Base-by-base conservation (phyloP, 2,113 vertebrate genomes). In the Circaetus cinerascens region DNA sequence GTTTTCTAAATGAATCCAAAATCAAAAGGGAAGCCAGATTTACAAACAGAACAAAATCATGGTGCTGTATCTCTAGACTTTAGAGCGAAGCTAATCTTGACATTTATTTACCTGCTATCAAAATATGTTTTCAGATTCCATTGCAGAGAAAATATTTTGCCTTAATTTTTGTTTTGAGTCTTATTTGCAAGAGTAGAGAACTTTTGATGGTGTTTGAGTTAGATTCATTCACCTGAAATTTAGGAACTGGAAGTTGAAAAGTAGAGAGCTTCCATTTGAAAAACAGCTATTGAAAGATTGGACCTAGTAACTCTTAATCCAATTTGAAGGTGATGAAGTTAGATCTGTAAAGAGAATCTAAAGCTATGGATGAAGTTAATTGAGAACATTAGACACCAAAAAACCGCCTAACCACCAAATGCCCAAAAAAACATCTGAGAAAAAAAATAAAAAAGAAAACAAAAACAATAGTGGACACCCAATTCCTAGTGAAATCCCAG, bases 21-120 rank as follows among this genome's bases (percentile, higher is more conserved):
- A 79, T 81, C 67, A 79, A 78, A 96, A 90, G 69, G 84, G 83
- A 94, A 95, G 32, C 18, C 80, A 75, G 60, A 81, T 77, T 45
- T 63, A 63, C 51, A 60, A 94, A 75, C 17, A 82, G 71, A 91
- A 77, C 15, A 71, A 64, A 83, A 74, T 75, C 64, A 85, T 57
- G 95, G 94, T 95, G 93, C 95, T 96, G 8, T 64, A 63, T 72
- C 38, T 93, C 17, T 67, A 63, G 41, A 63, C 60, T 91, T 95
- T 48, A 51, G 59, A 95, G n/a, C 81, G 40, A 90, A 87, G 67
- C 48, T 85, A 43, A 94, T 84, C 46, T 68, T 81, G 23, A 60
- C 48, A 12, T 68, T 62, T 64, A 40, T 64, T 82, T 95, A 34
- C 57, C 29, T 92, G 3, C 18, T 92, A 25, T 82, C 38, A 71